phyloP scores from a whole-genome alignment of 1,140 invertebrate species.

The Stratiolaelaps scimitus region DNA sequence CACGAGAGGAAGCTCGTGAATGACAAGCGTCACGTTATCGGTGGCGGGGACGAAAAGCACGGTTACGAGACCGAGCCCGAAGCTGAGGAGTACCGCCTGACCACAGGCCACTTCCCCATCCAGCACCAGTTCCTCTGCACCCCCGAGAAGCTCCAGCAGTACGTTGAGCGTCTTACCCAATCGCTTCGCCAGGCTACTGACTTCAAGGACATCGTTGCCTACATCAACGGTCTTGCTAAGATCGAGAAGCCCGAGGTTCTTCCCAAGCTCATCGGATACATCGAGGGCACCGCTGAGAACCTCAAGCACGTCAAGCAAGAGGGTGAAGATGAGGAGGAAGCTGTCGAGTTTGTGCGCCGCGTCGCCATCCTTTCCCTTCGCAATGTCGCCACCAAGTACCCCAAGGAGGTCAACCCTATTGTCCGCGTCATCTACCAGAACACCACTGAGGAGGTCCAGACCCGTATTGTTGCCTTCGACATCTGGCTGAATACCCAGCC shows the following conservation, averaged over 20 bases:
- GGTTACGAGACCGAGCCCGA: not conserved
- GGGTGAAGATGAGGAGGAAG: conserved; percentile 7
- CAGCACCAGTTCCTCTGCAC: conserved; percentile 3
- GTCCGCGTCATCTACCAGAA: conserved; percentile 25
- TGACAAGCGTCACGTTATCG: no score
- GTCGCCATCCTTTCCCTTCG: conserved; percentile 21
- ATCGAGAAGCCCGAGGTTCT: conserved; percentile 26
- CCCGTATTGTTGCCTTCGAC: conserved; percentile 26
- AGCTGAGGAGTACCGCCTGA: not conserved
- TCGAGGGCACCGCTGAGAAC: conserved; percentile 12
- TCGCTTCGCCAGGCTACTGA: not conserved
- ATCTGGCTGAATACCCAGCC: conserved; percentile 25
- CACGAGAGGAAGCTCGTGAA: not conserved
- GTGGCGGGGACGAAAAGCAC: not conserved
- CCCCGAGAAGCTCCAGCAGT: conserved; percentile 27
- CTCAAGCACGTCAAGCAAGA: not conserved
- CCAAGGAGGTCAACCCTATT: conserved; percentile 19
- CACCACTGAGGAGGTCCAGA: conserved; percentile 20
- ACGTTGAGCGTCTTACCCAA: conserved; percentile 11
- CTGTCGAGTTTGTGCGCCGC: conserved; percentile 9
- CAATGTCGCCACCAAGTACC: conserved; percentile 6
- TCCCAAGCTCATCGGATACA: conserved; percentile 3
- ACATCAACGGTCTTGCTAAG: conserved; percentile 26
- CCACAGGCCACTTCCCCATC: not conserved
- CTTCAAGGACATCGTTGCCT: not conserved